Base-by-base conservation (phyloP, 2,797 vertebrate genomes). In the Bovichtus variegatus region DNA sequence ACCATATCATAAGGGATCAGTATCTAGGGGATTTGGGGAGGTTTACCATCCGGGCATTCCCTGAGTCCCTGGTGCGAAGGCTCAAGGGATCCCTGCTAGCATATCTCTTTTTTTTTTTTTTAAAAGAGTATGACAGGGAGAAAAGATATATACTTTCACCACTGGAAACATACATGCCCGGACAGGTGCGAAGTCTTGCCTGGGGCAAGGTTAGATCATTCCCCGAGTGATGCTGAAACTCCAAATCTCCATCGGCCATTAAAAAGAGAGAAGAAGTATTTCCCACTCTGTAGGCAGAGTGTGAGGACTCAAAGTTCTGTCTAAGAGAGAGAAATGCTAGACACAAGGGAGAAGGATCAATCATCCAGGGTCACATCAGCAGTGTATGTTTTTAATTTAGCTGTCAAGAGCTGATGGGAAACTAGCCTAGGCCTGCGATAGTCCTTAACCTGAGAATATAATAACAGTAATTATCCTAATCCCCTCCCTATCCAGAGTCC, bases 391-490 rank as follows among this genome's bases (percentile, higher is more conserved):
- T 94, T 93, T 93, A 94, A 94, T 94, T 94, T 92, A 92, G 80
- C 91, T 94, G 88, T 93, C 91, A 92, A 85, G 88, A 88, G 80
- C 86, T 78, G 82, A 83, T 82, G 81, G 50, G 66, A 85, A 65
- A 69, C 71, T 74, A 75, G 86, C 78, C 64, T 60, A 78, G 86
- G 82, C 87, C 76, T 86, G 70, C 57, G 70, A 90, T 91, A 87
- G 91, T 87, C 82, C 91, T 89, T 82, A 85, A 76, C 64, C 85
- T 46, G 81, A 89, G 90, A 92, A 92, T 93, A 93, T 94, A 95
- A 94, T 94, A 92, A 90, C 89, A 78, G 83, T 91, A 94, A 95
- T 95, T 94, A 94, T 90, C 80, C 82, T 94, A 94, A 94, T 95
- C 94, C 93, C 85, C 82, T 90, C 74, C 87, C 91, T 87, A 91